These are phyloP conservation scores for Batillaria attramentaria DNA, from an alignment of 1,140 invertebrate species.

Conservation along the genomic window DNA sequence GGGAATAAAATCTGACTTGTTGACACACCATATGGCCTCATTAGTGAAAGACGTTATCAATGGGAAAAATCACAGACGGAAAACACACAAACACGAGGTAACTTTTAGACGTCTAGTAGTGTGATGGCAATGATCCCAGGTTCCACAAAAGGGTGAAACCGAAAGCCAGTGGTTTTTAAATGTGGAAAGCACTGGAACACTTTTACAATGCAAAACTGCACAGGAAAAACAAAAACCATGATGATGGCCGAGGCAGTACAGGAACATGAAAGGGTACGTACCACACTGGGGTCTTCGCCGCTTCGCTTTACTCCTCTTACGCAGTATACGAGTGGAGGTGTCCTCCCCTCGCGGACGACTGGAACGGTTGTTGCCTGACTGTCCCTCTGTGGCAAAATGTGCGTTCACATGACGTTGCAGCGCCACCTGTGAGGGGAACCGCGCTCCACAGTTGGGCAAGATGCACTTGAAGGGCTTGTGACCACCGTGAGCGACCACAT, in stretches of 20 bases:
- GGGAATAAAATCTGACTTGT: too few species aligned
- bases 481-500: constrained; percentile 91
- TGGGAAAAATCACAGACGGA: too few species aligned
- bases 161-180: too few species aligned
- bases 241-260: background rate
- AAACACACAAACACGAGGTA: too few species aligned
- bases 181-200: too few species aligned
- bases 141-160: too few species aligned
- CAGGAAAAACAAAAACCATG: background rate
- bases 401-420: constrained; percentile 94
- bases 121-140: too few species aligned
- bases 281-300: constrained; percentile 79
- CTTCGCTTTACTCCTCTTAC: constrained; percentile 85
- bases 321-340: constrained; percentile 81
- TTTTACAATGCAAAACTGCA: too few species aligned
- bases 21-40: too few species aligned
- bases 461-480: constrained; percentile 94
- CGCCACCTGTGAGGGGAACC: constrained; percentile 91
- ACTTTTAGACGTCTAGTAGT: too few species aligned
- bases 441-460: constrained; percentile 90
- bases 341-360: constrained; percentile 71
- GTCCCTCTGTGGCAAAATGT: constrained; percentile 83
- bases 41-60: too few species aligned
- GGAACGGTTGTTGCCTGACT: constrained; percentile 70
- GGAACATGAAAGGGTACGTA: constrained; percentile 39